Percentiles rank a stretch among this genome's conserved stretches.
These are phyloP conservation scores for Acrocephalus kingi DNA, from an alignment of 2,113 vertebrate genomes.

Conservation along the genomic window DNA sequence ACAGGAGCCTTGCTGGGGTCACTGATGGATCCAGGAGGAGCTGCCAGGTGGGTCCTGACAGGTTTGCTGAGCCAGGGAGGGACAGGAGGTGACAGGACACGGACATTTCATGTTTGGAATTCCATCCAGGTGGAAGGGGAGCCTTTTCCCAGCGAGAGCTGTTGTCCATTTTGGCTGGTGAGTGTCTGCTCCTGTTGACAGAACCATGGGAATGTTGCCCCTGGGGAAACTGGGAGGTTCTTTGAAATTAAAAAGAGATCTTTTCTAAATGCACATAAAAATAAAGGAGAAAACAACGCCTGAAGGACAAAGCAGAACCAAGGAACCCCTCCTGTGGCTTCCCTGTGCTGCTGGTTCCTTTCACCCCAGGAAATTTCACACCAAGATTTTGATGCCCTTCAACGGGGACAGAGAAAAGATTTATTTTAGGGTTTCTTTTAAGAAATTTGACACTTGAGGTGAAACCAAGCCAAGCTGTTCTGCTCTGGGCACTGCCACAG, in stretches of 20 bases:
- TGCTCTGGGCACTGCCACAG: not conserved
- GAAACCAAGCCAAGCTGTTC: not conserved
- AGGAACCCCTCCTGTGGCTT: not conserved
- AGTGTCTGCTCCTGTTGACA: not conserved
- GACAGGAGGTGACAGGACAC: not conserved
- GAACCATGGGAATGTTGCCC: not conserved
- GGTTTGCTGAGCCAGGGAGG: not conserved
- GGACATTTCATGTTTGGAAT: not conserved
- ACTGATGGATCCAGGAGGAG: not conserved
- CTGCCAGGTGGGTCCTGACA: not conserved
- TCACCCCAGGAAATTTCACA: not conserved
- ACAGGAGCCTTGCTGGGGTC: not conserved
- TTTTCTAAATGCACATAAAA: not conserved
- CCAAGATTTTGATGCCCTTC: not conserved
- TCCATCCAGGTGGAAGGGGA: not conserved
- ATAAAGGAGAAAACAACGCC: not conserved
- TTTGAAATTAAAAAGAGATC: not conserved
- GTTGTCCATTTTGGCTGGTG: conserved; percentile 24
- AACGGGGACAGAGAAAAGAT: not conserved
- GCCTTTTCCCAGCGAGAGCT: not conserved
- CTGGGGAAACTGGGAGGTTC: not conserved
- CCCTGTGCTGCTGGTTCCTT: not conserved
- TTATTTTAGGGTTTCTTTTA: not conserved
- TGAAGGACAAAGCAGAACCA: not conserved
- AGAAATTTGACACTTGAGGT: not conserved